These are phyloP conservation scores for Hyla sarda DNA, from an alignment of 2,113 vertebrate genomes.

Conservation along the genomic window DNA sequence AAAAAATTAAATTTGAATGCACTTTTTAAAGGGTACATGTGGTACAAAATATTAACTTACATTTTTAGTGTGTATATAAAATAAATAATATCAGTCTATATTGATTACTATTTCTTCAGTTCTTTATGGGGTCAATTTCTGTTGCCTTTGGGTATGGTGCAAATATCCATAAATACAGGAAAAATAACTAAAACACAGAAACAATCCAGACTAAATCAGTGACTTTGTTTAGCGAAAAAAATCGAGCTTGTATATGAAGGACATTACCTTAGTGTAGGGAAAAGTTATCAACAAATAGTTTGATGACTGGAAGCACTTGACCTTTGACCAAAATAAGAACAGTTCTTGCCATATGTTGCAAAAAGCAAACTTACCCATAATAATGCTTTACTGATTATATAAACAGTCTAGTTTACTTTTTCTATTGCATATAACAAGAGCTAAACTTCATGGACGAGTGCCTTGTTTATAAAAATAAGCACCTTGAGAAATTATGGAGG, in stretches of 20 bases:
- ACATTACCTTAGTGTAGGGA: slow-evolving; percentile 18
- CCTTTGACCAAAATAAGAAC: slow-evolving; percentile 44
- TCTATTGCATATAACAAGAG: slow-evolving; percentile 8
- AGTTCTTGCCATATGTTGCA: slow-evolving; percentile 38
- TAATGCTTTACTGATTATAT: slow-evolving; percentile 52
- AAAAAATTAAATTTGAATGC: too few species aligned
- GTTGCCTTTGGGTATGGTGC: not conserved
- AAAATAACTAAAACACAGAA: not conserved
- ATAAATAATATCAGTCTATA: too few species aligned
- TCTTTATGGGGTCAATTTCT: not conserved
- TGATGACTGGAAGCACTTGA: slow-evolving; percentile 48
- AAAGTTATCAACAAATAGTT: slow-evolving; percentile 24
- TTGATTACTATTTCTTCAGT: not conserved
- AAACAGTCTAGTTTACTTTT: slow-evolving; percentile 39
- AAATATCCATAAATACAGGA: not conserved
- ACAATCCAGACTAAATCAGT: not conserved
- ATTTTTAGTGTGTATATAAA: too few species aligned
- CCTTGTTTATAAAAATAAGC: slow-evolving; percentile 40
- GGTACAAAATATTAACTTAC: too few species aligned
- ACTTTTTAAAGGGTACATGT: too few species aligned
- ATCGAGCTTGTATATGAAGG: slow-evolving; percentile 29
- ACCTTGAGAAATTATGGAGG: slow-evolving; percentile 10
- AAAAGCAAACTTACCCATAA: slow-evolving; percentile 20
- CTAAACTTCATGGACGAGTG: slow-evolving; percentile 29
- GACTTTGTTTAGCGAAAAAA: slow-evolving; percentile 46